Percentiles rank a stretch among this genome's conserved stretches.
phyloP scores from a whole-genome alignment of 2,888 invertebrate species.

The Gordius sp. region DNA sequence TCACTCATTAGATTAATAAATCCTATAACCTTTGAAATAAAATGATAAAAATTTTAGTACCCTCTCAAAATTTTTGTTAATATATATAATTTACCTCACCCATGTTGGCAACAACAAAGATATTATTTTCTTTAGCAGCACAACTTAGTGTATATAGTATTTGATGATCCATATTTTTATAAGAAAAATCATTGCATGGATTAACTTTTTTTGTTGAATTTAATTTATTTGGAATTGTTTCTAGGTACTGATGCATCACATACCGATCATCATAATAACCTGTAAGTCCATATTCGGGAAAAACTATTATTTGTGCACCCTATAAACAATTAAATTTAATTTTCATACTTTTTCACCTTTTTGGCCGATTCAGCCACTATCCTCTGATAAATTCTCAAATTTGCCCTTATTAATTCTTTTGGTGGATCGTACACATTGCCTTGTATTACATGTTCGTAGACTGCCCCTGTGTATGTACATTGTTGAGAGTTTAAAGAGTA shows the following conservation, averaged over 20 bases:
- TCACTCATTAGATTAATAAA: no score
- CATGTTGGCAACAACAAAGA: slow-evolving; percentile 4
- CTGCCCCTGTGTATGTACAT: neutral
- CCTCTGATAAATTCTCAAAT: neutral
- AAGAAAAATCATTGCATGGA: neutral
- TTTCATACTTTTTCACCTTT: neutral
- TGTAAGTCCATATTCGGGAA: slow-evolving; percentile 10
- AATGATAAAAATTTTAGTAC: no score
- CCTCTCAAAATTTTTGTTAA: no score
- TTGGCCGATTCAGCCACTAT: neutral
- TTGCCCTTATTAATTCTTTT: neutral
- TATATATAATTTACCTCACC: no score
- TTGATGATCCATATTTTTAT: neutral
- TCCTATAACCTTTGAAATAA: no score
- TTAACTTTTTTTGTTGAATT: neutral
- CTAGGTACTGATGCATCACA: neutral
- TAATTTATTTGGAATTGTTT: neutral
- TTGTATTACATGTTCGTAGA: neutral
- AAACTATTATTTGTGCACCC: slow-evolving; percentile 14
- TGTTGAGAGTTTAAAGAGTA: no score
- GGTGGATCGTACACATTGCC: neutral
- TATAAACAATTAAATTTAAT: neutral
- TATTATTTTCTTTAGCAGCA: neutral
- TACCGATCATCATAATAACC: neutral
- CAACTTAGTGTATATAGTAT: slow-evolving; percentile 8